Conservation (phyloP, 1,140 invertebrate species). For the Chionoecetes opilio region DNA sequence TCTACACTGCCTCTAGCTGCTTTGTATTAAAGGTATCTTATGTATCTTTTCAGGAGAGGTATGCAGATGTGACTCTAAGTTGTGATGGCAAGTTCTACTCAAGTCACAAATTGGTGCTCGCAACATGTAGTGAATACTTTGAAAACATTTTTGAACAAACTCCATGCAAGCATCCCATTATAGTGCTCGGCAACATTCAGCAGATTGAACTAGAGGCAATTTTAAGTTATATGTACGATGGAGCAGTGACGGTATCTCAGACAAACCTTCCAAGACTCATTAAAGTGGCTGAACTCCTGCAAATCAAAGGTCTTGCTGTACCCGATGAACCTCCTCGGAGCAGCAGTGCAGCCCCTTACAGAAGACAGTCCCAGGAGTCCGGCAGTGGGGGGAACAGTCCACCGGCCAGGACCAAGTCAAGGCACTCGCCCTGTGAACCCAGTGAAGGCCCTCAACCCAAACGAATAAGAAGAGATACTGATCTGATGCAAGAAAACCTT, state of each 20-base stretch:
- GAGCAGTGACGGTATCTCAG: conserved; percentile 49
- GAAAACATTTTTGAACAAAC: conserved; percentile 64
- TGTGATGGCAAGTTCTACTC: conserved; percentile 57
- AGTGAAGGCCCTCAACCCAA: conserved; percentile 21
- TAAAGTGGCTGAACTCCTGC: conserved; percentile 59
- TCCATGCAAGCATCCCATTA: conserved; percentile 61
- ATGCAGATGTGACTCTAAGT: conserved; percentile 53
- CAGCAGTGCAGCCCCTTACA: not conserved
- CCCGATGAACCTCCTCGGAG: conserved; percentile 55
- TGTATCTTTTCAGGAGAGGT: conserved; percentile 43
- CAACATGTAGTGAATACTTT: conserved; percentile 66
- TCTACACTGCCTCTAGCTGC: no score
- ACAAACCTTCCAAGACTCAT: conserved; percentile 48
- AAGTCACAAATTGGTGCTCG: conserved; percentile 49
- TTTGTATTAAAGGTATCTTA: no score
- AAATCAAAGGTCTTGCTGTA: conserved; percentile 63
- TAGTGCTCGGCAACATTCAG: conserved; percentile 45
- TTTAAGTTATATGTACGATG: conserved; percentile 55
- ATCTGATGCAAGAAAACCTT: no score
- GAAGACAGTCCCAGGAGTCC: not conserved
- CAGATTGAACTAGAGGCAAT: conserved; percentile 50
- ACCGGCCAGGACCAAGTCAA: conserved; percentile 11
- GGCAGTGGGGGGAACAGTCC: conserved; percentile 43
- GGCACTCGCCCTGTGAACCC: not conserved
- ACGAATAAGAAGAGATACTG: conserved; percentile 2